These are phyloP conservation scores for Oryctes rhinoceros DNA, from an alignment of 1,140 invertebrate species.

Conservation along the genomic window DNA sequence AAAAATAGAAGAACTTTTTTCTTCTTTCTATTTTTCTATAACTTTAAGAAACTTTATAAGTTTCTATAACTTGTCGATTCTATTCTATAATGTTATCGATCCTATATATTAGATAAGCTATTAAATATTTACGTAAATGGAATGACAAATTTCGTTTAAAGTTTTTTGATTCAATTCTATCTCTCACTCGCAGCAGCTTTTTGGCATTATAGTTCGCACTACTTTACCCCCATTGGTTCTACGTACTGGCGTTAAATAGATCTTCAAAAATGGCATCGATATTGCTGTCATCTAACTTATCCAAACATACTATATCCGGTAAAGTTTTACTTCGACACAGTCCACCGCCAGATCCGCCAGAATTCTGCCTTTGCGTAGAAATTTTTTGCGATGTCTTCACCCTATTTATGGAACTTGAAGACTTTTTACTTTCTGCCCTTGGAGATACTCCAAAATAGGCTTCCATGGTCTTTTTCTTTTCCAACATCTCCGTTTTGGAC, in stretches of 20 bases:
- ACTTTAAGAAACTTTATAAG: no score
- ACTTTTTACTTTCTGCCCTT: constrained; percentile 40
- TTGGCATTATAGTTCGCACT: no score
- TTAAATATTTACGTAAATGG: background rate
- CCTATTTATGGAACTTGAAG: constrained; percentile 60
- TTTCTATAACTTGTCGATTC: no score
- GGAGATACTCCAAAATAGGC: constrained; percentile 71
- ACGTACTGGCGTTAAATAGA: constrained; percentile 66
- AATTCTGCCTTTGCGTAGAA: constrained; percentile 60
- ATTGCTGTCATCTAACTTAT: constrained; percentile 74
- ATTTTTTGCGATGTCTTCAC: constrained; percentile 63
- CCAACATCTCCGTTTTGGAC: constrained; percentile 72
- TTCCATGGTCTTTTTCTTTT: constrained; percentile 80
- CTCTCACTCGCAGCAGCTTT: no score
- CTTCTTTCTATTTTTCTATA: no score
- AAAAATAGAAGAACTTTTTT: no score
- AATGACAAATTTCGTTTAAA: background rate
- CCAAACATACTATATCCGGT: constrained; percentile 71
- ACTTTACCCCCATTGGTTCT: constrained; percentile 26
- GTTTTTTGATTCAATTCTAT: background rate
- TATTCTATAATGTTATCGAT: no score
- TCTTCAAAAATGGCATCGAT: constrained; percentile 81
- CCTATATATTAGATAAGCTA: no score
- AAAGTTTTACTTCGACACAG: constrained; percentile 77
- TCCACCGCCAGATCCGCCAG: constrained; percentile 57